Evolutionary conservation across 2,797 vertebrate species (phyloP), one percentile per base, ranked within the genome.

Genomic region (Sebastes paucispinis): DNA sequence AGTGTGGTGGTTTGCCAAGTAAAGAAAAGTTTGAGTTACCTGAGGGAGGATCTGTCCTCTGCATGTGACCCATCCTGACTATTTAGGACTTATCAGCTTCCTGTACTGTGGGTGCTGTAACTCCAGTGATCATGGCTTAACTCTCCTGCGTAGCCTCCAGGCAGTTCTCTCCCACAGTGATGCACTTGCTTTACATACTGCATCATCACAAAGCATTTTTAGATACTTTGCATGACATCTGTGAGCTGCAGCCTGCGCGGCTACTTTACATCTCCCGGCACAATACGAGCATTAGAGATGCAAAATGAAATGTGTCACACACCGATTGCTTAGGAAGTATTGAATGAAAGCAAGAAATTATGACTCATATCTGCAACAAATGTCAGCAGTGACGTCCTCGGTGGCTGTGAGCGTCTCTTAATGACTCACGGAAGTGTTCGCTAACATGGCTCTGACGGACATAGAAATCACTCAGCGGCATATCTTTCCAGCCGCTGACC

Each of bases 361-460:
- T 93, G 93, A 94, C 68, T 93, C 92, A 93, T 79, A 77, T 88
- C 58, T 79, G 77, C 68, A 81, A 90, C 86, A 92, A 94, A 94
- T 93, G 91, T 94, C 92, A 94, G 87, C 83, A 24, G 83, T 93
- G 92, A 94, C 91, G 88, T 94, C 87, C 76, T 76, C 64, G 10
- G 78, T 86, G 83, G 78, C 79, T 86, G 73, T 24, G 85, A 86
- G 79, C 79, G 62, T 52, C 84, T 89, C 85, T 81, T 82, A 79
- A 77, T 93, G 92, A 93, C 83, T 94, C 91, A 93, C 29, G 64
- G 82, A 86, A 71, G 69, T 65, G 84, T 79, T 83, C n/a, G 54
- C 60, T 55, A 78, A 75, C 59, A 25, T 66, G 71, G 79, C 79
- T 90, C 81, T 90, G 92, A 91, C 62, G 73, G 89, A 88, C 84